Conservation (phyloP, 2,888 invertebrate species). For the Leucophora obtusa region DNA sequence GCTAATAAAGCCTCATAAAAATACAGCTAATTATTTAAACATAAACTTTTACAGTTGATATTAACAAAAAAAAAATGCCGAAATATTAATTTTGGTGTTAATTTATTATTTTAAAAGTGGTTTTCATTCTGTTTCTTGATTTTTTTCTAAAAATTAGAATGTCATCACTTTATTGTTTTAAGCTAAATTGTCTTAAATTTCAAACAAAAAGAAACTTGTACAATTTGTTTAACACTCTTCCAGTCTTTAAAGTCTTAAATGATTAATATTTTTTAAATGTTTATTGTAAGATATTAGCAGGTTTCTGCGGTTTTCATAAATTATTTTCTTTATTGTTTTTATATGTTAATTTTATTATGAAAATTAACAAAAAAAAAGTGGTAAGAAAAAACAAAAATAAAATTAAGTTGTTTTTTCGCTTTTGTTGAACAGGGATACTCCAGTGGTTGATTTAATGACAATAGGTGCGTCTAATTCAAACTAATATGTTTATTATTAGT, state of each 20-base stretch:
- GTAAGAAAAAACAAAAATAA: constrained; percentile 3
- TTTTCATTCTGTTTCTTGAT: neutral
- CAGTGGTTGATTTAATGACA: constrained; percentile 18
- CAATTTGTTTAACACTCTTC: neutral
- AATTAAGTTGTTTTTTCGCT: neutral
- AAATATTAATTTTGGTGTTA: neutral
- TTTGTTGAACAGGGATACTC: neutral
- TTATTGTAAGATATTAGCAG: constrained; percentile 20
- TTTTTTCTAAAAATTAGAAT: neutral
- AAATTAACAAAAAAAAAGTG: neutral
- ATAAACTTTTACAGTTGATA: constrained; percentile 10
- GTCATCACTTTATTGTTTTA: neutral
- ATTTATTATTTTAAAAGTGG: constrained; percentile 5
- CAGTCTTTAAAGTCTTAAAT: neutral
- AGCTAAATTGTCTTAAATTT: neutral
- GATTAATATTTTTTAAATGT: constrained; percentile 10
- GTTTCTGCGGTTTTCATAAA: neutral
- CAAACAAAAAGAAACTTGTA: neutral
- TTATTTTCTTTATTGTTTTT: constrained; percentile 22
- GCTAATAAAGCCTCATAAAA: neutral
- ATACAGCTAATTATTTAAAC: neutral
- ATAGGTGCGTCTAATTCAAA: constrained; percentile 39
- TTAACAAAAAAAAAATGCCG: constrained; percentile 7
- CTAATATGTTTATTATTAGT: constrained; percentile 37
- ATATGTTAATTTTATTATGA: constrained; percentile 31